Percentiles rank a stretch among this genome's conserved stretches.
These are phyloP conservation scores for Neuroterus valhalla DNA, from an alignment of 1,140 invertebrate genomes.

Conservation along the genomic window DNA sequence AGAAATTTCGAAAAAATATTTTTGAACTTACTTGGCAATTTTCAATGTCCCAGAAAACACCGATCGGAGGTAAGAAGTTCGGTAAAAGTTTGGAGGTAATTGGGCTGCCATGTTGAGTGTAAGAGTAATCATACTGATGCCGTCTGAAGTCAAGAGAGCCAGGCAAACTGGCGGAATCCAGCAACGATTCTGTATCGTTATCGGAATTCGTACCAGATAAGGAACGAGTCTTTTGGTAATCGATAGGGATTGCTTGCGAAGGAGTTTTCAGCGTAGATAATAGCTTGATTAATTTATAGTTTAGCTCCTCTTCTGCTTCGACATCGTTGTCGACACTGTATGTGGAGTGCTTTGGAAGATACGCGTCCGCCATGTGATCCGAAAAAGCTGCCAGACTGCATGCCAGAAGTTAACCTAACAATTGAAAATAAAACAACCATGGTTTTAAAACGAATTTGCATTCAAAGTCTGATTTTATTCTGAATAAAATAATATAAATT, in stretches of 20 bases:
- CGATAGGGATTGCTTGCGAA: slow-evolving; percentile 37
- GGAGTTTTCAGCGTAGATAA: slow-evolving; percentile 55
- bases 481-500: slow-evolving; percentile 2
- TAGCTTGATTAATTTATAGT: slow-evolving; percentile 64
- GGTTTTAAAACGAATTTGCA: slow-evolving; percentile 15
- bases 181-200: slow-evolving; percentile 55
- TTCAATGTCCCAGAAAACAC: slow-evolving; percentile 96
- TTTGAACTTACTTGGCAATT: slow-evolving; percentile 81
- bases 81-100: slow-evolving; percentile 55
- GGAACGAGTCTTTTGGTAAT: slow-evolving; percentile 50
- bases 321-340: slow-evolving; percentile 57
- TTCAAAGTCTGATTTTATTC: no score
- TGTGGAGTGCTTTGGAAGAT: slow-evolving; percentile 45
- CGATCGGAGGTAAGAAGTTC: slow-evolving; percentile 82
- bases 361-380: slow-evolving; percentile 52
- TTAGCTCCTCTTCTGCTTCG: slow-evolving; percentile 63
- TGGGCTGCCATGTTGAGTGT: slow-evolving; percentile 59
- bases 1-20: background rate
- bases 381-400: slow-evolving; percentile 41
- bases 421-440: background rate
- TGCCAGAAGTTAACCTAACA: slow-evolving; percentile 47
- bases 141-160: slow-evolving; percentile 45
- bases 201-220: slow-evolving; percentile 54
- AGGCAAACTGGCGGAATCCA: slow-evolving; percentile 42
- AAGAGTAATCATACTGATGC: slow-evolving; percentile 58